Percentiles rank a stretch among this genome's conserved stretches.
These are phyloP conservation scores for Anneissia japonica DNA, from an alignment of 35 echinoderm and acorn worm species.

Conservation along the genomic window DNA sequence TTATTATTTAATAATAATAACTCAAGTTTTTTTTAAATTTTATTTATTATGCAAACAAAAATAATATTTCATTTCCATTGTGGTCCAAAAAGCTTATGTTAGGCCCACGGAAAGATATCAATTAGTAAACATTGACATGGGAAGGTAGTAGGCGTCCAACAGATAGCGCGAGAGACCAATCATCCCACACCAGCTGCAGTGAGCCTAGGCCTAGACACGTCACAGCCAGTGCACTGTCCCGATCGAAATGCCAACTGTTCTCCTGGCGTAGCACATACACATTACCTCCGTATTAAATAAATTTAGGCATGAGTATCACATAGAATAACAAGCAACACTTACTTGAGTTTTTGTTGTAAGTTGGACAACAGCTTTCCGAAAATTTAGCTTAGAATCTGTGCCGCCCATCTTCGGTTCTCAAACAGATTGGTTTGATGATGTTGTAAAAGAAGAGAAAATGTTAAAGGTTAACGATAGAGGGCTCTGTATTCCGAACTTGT, in stretches of 20 bases:
- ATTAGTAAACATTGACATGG: no score
- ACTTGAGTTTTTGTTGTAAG: conserved; percentile 99
- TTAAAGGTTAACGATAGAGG: not conserved
- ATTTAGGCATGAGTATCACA: not conserved
- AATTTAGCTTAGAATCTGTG: conserved; percentile 96
- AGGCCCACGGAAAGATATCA: no score
- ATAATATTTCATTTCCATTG: no score
- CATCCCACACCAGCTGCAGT: not conserved
- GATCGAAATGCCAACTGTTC: not conserved
- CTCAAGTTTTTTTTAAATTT: no score
- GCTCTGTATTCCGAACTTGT: not conserved
- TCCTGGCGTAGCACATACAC: not conserved
- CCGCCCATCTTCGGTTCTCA: conserved; percentile 65
- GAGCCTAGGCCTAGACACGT: not conserved
- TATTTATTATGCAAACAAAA: no score
- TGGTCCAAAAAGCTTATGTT: no score
- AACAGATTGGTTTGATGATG: not conserved
- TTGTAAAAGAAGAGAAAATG: not conserved
- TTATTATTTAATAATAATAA: no score
- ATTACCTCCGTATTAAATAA: not conserved
- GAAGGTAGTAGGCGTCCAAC: no score
- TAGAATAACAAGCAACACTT: not conserved
- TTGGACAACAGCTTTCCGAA: conserved; percentile 90
- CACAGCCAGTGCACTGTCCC: not conserved
- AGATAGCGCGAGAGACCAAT: not conserved